Percentiles rank a stretch among this genome's conserved stretches.
These are phyloP conservation scores for Lochmaea crataegi DNA, from an alignment of 2,888 invertebrate genomes.

Conservation along the genomic window DNA sequence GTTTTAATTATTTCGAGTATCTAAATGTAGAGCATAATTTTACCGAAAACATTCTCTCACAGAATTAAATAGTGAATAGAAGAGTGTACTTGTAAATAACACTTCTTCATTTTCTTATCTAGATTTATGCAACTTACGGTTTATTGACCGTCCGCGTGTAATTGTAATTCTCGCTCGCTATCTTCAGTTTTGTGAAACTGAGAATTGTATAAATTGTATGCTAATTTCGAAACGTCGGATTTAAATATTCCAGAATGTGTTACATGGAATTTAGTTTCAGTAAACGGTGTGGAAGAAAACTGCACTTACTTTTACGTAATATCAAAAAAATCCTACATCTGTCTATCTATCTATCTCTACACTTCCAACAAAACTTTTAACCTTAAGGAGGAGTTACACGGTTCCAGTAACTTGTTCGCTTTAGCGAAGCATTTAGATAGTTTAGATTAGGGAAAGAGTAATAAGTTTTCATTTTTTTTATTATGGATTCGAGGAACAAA, in stretches of 20 bases:
- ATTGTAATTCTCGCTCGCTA: slow-evolving; percentile 20
- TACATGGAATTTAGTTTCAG: background rate
- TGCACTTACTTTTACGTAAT: background rate
- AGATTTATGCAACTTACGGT: slow-evolving; percentile 40
- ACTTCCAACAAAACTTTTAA: background rate
- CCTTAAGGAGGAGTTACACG: too few relatives aligned
- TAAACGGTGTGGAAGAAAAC: too few relatives aligned
- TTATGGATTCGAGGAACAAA: too few relatives aligned
- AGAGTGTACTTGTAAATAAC: too few relatives aligned
- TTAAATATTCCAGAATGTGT: background rate
- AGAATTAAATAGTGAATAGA: background rate
- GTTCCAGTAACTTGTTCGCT: too few relatives aligned
- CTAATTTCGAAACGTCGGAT: slow-evolving; percentile 2
- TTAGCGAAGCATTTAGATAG: too few relatives aligned
- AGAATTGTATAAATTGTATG: slow-evolving; percentile 21
- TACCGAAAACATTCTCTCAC: too few relatives aligned
- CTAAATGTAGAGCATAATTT: too few relatives aligned
- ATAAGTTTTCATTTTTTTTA: too few relatives aligned
- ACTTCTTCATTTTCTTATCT: slow-evolving; percentile 1
- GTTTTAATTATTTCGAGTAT: too few relatives aligned
- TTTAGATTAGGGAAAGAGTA: too few relatives aligned
- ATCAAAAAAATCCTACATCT: background rate
- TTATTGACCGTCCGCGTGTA: slow-evolving; percentile 39
- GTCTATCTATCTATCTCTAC: background rate
- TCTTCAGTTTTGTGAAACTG: slow-evolving; percentile 2